Evolutionary conservation across 1,140 invertebrate genomes (phyloP).

Genomic region (Tribolium madens): DNA sequence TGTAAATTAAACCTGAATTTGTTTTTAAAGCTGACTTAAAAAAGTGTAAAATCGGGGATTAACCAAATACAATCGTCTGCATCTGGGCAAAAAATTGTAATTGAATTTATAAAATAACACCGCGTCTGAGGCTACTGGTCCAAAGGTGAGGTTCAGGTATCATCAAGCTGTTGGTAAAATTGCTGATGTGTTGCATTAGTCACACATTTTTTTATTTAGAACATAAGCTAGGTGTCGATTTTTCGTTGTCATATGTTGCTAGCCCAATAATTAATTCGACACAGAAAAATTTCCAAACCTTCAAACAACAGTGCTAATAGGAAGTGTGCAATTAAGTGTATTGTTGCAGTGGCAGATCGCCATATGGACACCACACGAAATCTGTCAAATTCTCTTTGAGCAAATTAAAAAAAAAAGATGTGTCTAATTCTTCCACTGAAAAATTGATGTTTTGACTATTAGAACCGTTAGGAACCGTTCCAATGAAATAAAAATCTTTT

Average conservation of each 20-base stretch:
- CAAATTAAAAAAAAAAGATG: no score
- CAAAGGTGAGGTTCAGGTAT: neutral
- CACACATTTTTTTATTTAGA: constrained; percentile 20
- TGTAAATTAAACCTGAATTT: no score
- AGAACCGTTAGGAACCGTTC: no score
- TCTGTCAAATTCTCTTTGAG: constrained; percentile 10
- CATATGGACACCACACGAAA: constrained; percentile 22
- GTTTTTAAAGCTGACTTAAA: neutral
- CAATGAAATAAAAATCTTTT: no score
- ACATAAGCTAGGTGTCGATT: constrained; percentile 26
- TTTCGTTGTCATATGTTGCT: constrained; percentile 33
- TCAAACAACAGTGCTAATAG: constrained; percentile 19
- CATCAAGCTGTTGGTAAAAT: neutral
- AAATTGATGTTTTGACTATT: no score
- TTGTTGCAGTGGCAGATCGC: constrained; percentile 16
- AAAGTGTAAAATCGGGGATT: constrained; percentile 24
- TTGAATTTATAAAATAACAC: constrained; percentile 38
- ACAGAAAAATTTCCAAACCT: constrained; percentile 27
- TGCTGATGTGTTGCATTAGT: constrained; percentile 39
- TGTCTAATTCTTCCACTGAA: no score
- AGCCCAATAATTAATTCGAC: neutral
- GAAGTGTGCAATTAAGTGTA: constrained; percentile 21
- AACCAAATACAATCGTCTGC: constrained; percentile 43
- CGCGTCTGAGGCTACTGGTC: neutral
- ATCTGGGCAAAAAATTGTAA: constrained; percentile 38